Conservation (phyloP, 2,888 invertebrate genomes). For the Gisinianus flammeolus region DNA sequence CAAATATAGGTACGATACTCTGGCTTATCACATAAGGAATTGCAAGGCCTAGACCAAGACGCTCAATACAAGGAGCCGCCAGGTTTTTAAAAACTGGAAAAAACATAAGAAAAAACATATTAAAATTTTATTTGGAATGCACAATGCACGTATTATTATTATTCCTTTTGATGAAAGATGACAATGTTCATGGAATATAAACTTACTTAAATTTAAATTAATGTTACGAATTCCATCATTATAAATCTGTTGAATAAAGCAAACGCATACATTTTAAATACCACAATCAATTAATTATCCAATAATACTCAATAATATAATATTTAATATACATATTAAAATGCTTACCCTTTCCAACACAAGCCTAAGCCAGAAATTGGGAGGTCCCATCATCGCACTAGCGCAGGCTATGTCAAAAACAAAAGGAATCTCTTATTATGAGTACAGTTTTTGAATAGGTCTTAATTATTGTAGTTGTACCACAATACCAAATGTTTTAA, state of each 20-base stretch:
- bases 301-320: neutral
- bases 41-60: constrained; percentile 86
- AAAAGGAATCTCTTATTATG: too few species aligned
- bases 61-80: constrained; percentile 86
- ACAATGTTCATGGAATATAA: too few species aligned
- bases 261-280: neutral
- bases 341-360: constrained; percentile 82
- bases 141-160: too few species aligned
- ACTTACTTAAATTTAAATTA: constrained; percentile 75
- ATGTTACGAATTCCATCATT: constrained; percentile 92
- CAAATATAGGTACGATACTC: constrained; percentile 65
- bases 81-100: constrained; percentile 73
- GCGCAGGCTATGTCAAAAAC: too few species aligned
- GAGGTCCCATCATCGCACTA: constrained; percentile 93
- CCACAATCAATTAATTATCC: neutral
- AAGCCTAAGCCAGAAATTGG: constrained; percentile 90
- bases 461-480: too few species aligned
- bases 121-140: too few species aligned
- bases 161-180: too few species aligned
- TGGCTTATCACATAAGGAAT: constrained; percentile 91
- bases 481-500: too few species aligned
- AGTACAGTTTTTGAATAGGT: too few species aligned
- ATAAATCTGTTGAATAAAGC: constrained; percentile 69
- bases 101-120: too few species aligned
- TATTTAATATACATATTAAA: neutral